Conservation (phyloP, 2,797 vertebrate genomes). For the Margarornis squamiger region DNA sequence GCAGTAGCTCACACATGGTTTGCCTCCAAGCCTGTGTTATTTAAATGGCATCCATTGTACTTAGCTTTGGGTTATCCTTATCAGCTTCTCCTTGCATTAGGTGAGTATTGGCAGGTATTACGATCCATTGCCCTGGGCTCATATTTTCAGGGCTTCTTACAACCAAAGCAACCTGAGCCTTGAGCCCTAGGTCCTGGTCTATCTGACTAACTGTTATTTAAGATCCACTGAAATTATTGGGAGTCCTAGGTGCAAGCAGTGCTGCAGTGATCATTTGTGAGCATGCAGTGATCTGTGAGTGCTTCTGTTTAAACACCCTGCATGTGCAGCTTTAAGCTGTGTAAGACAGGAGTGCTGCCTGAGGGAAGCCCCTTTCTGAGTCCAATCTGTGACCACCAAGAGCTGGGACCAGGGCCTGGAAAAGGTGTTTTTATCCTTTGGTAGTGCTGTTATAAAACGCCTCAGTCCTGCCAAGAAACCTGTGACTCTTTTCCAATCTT, state of each 20-base stretch:
- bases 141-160: neutral
- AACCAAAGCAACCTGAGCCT: neutral
- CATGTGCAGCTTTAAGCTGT: neutral
- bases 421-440: neutral
- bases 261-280: neutral
- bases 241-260: neutral
- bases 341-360: neutral
- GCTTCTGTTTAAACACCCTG: neutral
- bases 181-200: neutral
- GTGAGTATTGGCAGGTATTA: neutral
- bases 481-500: neutral
- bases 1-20: neutral
- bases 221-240: neutral
- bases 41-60: neutral
- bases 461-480: neutral
- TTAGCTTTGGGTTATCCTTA: neutral
- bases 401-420: neutral
- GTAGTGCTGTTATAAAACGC: neutral
- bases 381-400: neutral
- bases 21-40: neutral
- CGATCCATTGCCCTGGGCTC: neutral
- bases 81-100: neutral
- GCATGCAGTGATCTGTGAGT: neutral
- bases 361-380: neutral
- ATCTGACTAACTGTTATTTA: neutral